These are phyloP conservation scores for Temnothorax longispinosus DNA, from an alignment of 1,140 invertebrate species.

Conservation along the genomic window DNA sequence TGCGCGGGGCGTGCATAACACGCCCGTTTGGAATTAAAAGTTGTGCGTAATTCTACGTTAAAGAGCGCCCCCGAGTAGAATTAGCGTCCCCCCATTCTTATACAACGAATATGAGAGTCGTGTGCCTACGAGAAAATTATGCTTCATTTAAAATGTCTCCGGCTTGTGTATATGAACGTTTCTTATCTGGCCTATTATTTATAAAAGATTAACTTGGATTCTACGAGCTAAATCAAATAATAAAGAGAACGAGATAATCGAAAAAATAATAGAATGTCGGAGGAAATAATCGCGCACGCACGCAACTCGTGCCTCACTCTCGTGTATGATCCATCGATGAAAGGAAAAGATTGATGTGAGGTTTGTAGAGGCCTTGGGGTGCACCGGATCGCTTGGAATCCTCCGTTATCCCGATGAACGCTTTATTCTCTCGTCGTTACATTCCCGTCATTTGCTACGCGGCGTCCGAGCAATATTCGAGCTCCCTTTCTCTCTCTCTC, in stretches of 20 bases:
- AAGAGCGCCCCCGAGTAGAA: background rate
- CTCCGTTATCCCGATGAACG: conserved; percentile 48
- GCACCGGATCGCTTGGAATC: conserved; percentile 32
- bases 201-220: background rate
- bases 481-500: background rate
- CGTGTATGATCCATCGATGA: background rate
- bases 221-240: background rate
- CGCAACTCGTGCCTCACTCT: background rate
- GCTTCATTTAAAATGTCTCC: conserved; percentile 2
- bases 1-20: background rate
- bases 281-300: background rate
- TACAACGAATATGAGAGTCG: background rate
- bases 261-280: conserved; percentile 5
- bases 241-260: background rate
- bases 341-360: conserved; percentile 13
- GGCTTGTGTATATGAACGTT: background rate
- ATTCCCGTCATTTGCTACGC: conserved; percentile 57
- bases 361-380: background rate
- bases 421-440: conserved; percentile 44
- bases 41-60: conserved; percentile 43
- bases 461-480: conserved; percentile 7
- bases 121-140: background rate
- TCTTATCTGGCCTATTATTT: conserved; percentile 10
- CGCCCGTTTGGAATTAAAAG: conserved; percentile 32
- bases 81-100: background rate